Evolutionary conservation across 2,888 invertebrate species (phyloP).

Genomic region (Leptodirus hochenwartii): DNA sequence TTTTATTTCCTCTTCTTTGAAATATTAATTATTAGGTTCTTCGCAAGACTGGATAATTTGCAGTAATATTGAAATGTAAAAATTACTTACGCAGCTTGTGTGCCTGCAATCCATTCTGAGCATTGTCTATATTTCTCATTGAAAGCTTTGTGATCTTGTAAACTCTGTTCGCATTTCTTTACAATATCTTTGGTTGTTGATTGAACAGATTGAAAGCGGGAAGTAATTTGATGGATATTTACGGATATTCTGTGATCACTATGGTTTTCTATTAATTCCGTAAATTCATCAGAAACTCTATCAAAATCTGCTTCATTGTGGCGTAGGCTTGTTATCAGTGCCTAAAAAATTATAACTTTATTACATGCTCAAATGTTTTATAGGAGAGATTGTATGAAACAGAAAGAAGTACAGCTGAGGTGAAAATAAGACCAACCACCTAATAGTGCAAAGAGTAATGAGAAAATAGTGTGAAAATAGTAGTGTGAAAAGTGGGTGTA

Average conservation of each 20-base stretch:
- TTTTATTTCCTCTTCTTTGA: too few species aligned
- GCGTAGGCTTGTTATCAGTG: constrained; percentile 55
- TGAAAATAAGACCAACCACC: not conserved
- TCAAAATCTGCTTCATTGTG: constrained; percentile 78
- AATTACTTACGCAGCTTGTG: constrained; percentile 44
- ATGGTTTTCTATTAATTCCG: constrained; percentile 67
- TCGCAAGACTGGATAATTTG: too few species aligned
- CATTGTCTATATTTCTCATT: constrained; percentile 73
- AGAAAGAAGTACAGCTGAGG: constrained; percentile 6
- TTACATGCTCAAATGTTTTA: too few species aligned
- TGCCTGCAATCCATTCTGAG: constrained; percentile 58
- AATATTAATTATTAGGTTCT: too few species aligned
- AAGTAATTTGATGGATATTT: constrained; percentile 76
- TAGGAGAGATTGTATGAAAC: constrained; percentile 1
- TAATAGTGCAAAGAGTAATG: constrained; percentile 8
- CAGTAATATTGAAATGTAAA: too few species aligned
- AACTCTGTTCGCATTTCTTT: constrained; percentile 81
- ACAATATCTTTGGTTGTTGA: constrained; percentile 76
- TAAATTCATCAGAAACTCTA: constrained; percentile 68
- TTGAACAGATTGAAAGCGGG: constrained; percentile 77
- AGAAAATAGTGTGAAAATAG: constrained; percentile 5
- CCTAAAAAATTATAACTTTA: constrained; percentile 31
- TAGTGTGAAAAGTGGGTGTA: constrained; percentile 6
- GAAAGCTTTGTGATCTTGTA: constrained; percentile 61
- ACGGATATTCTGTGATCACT: constrained; percentile 76